These are phyloP conservation scores for Neodiprion virginianus DNA, from an alignment of 1,140 invertebrate species.

Conservation along the genomic window DNA sequence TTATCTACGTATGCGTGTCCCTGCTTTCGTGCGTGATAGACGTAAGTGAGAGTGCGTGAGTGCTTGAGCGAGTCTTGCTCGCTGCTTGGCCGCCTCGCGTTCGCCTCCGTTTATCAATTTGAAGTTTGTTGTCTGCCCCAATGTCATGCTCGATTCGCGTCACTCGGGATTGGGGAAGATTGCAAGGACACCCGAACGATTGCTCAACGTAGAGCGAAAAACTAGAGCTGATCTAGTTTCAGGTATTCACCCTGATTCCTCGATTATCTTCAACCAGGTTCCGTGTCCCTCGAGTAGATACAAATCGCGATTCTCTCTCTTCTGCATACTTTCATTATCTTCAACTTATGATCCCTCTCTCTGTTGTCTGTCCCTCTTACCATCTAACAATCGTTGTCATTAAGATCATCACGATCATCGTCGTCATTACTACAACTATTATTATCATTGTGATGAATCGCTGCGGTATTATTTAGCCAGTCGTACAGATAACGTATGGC, in stretches of 20 bases:
- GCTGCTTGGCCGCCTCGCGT: background rate
- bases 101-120: slow-evolving; percentile 31
- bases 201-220: too few species aligned
- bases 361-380: background rate
- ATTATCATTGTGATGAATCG: too few species aligned
- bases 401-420: too few species aligned
- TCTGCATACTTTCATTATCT: background rate
- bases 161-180: slow-evolving; percentile 3
- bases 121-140: slow-evolving; percentile 44
- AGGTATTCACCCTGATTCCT: background rate
- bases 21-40: background rate
- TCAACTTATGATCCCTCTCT: background rate
- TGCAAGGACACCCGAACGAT: background rate
- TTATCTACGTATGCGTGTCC: background rate
- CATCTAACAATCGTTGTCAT: too few species aligned
- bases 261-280: background rate
- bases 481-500: too few species aligned
- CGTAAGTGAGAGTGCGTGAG: too few species aligned
- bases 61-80: too few species aligned
- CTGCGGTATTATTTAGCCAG: too few species aligned
- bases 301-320: background rate
- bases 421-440: too few species aligned
- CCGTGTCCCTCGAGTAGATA: background rate
- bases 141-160: slow-evolving; percentile 48
- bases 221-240: background rate